Percentiles rank a stretch among this genome's conserved stretches.
phyloP scores from a whole-genome alignment of 92 coral and sea anemone species.

The Muricea muricata region DNA sequence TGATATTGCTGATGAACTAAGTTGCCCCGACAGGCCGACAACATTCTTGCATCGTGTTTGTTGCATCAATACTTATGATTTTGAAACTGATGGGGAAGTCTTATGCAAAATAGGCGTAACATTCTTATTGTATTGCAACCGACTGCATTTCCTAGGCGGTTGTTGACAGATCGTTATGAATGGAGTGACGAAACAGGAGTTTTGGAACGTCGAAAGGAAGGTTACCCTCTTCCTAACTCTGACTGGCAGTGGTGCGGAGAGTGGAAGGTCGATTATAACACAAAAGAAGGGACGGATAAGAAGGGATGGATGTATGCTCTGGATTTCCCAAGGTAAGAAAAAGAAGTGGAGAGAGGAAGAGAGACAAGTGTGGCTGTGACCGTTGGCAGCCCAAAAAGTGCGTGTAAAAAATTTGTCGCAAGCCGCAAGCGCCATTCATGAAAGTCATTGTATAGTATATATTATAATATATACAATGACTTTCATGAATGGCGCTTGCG shows the following conservation, averaged over 20 bases:
- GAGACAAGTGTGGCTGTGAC: background rate
- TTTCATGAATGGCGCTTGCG: too few species aligned
- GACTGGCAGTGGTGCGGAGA: slow-evolving; percentile 96
- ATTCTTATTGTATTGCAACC: background rate
- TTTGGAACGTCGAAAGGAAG: slow-evolving; percentile 85
- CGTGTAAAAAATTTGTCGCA: too few species aligned
- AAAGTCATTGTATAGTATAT: too few species aligned
- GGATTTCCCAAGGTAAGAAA: slow-evolving; percentile 88
- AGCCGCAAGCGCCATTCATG: too few species aligned
- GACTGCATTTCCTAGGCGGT: slow-evolving; percentile 68
- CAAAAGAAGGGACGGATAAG: slow-evolving; percentile 82
- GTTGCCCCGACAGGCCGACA: too few species aligned
- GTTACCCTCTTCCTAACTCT: slow-evolving; percentile 83
- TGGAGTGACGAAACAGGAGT: slow-evolving; percentile 98
- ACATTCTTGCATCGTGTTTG: too few species aligned
- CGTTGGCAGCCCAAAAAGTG: background rate
- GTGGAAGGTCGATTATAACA: slow-evolving; percentile 81
- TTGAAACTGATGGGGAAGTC: too few species aligned
- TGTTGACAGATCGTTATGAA: slow-evolving; percentile 89
- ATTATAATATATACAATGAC: too few species aligned
- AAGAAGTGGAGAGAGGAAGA: too few species aligned
- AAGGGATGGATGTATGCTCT: slow-evolving; percentile 99
- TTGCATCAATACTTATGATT: too few species aligned
- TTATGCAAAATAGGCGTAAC: too few species aligned
- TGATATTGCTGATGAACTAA: too few species aligned